These are phyloP conservation scores for Xylota sylvarum DNA, from an alignment of 2,888 invertebrate species.

Conservation along the genomic window DNA sequence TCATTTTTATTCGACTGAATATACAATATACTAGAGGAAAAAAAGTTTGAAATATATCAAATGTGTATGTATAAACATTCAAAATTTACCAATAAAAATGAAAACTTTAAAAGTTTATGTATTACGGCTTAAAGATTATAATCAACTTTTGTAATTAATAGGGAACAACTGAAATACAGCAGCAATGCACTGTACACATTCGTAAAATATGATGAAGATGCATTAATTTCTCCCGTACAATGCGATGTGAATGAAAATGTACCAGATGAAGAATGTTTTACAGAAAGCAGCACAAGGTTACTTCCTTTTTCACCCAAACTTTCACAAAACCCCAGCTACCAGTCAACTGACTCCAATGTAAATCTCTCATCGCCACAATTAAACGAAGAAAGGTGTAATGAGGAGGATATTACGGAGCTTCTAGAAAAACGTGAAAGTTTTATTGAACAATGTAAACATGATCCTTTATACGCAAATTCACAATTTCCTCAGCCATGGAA, in stretches of 20 bases:
- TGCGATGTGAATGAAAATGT: not conserved
- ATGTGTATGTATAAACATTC: too few relatives aligned
- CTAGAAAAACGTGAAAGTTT: slow-evolving; percentile 54
- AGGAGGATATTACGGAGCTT: slow-evolving; percentile 25
- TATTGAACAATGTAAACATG: slow-evolving; percentile 57
- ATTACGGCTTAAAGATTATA: too few relatives aligned
- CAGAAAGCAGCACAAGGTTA: not conserved
- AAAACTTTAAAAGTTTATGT: too few relatives aligned
- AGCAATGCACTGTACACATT: slow-evolving; percentile 58
- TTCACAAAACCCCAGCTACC: not conserved
- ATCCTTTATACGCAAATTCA: slow-evolving; percentile 76
- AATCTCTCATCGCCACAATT: not conserved
- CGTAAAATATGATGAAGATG: slow-evolving; percentile 17
- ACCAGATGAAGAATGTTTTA: not conserved
- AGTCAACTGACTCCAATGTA: not conserved
- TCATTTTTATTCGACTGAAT: too few relatives aligned
- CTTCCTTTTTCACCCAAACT: not conserved
- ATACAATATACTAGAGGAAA: too few relatives aligned
- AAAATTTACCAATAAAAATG: too few relatives aligned
- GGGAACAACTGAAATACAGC: slow-evolving; percentile 43
- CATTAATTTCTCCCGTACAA: not conserved
- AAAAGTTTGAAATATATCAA: too few relatives aligned
- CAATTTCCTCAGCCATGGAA: slow-evolving; percentile 77
- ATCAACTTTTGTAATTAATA: slow-evolving; percentile 34
- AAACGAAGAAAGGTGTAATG: not conserved